phyloP scores from a whole-genome alignment of 2,888 invertebrate species.

The Rhagophthalmus giganteus region DNA sequence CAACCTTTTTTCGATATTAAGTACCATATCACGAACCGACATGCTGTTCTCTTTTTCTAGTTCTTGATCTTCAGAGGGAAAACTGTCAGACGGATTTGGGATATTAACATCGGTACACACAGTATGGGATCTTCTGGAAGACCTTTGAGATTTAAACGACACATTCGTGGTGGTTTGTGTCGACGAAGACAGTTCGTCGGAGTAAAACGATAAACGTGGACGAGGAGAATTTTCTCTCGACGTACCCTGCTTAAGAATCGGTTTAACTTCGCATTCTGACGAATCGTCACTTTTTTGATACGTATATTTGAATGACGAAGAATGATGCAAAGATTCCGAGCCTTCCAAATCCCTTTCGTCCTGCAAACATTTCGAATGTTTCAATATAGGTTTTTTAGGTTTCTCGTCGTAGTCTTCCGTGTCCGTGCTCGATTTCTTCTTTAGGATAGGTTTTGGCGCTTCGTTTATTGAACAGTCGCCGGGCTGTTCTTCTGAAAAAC shows the following conservation, averaged over 20 bases:
- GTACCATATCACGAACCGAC: conserved; percentile 71
- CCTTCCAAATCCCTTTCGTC: conserved; percentile 32
- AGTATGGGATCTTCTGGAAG: conserved; percentile 44
- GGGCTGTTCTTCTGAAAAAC: conserved; percentile 62
- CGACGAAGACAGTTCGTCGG: conserved; percentile 52
- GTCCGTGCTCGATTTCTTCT: conserved; percentile 81
- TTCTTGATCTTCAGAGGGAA: conserved; percentile 40
- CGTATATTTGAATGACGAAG: conserved; percentile 6
- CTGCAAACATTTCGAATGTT: conserved; percentile 65
- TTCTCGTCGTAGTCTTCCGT: conserved; percentile 75
- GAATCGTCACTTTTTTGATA: conserved; percentile 30
- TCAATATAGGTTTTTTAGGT: conserved; percentile 76
- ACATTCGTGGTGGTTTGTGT: conserved; percentile 51
- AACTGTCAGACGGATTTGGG: conserved; percentile 25
- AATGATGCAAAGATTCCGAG: conserved; percentile 2
- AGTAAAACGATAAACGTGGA: conserved; percentile 67
- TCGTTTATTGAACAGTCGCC: conserved; percentile 41
- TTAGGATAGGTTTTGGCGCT: conserved; percentile 76
- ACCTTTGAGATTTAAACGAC: conserved; percentile 8
- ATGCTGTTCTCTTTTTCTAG: conserved; percentile 53
- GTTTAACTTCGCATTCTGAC: conserved; percentile 62
- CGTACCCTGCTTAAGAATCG: conserved; percentile 68
- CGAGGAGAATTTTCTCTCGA: conserved; percentile 66
- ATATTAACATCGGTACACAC: conserved; percentile 46
- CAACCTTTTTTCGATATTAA: conserved; percentile 63